Percentiles rank a stretch among this genome's conserved stretches.
Conservation (phyloP, 2,888 invertebrate genomes). For the Octonoba sinensis region DNA sequence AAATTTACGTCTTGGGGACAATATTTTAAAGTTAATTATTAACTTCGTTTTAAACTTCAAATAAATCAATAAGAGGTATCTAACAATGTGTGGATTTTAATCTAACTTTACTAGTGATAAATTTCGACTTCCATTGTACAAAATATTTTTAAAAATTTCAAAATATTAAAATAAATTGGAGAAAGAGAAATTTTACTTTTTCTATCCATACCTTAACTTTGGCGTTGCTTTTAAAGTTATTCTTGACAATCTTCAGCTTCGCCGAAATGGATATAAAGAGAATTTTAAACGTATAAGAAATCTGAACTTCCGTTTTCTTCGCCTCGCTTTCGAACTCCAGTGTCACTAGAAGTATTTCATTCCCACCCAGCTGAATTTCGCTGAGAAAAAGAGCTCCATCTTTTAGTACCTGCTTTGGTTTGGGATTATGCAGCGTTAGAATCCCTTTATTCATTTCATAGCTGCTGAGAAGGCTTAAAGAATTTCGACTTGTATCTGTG, state of each 20-base stretch:
- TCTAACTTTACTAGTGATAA: no score
- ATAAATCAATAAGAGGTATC: no score
- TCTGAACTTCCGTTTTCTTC: slow-evolving; percentile 50
- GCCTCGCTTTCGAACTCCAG: slow-evolving; percentile 53
- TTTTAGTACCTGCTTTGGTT: neutral
- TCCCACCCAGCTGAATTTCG: slow-evolving; percentile 55
- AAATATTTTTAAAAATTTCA: no score
- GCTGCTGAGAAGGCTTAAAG: slow-evolving; percentile 39
- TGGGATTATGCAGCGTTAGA: slow-evolving; percentile 18
- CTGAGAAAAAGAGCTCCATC: slow-evolving; percentile 44
- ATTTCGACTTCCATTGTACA: no score
- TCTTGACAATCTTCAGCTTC: slow-evolving; percentile 41
- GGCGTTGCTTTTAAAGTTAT: slow-evolving; percentile 36
- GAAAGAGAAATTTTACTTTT: no score
- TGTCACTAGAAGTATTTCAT: slow-evolving; percentile 48
- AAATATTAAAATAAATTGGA: no score
- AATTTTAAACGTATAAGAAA: slow-evolving; percentile 52
- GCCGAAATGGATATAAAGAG: slow-evolving; percentile 57
- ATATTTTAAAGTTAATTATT: no score
- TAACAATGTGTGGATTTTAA: no score
- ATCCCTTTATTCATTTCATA: slow-evolving; percentile 48
- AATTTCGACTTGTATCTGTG: slow-evolving; percentile 37
- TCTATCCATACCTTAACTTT: neutral
- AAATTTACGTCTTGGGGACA: no score
- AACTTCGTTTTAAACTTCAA: no score